phyloP scores from a whole-genome alignment of 2,888 invertebrate species.

The Cabera pusaria region DNA sequence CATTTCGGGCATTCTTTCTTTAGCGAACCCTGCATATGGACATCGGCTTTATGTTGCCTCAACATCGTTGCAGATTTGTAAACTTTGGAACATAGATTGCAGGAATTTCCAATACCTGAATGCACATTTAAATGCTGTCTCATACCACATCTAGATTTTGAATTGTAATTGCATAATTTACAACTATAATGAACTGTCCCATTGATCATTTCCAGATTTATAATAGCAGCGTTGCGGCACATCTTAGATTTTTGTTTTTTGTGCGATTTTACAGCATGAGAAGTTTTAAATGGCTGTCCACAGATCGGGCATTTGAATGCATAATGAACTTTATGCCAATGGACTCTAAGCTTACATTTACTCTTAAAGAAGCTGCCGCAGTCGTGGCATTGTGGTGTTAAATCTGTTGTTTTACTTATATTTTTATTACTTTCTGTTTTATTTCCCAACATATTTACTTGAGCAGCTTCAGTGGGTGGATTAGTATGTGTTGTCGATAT shows the following conservation, averaged over 20 bases:
- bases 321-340: conserved; percentile 48
- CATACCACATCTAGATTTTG: conserved; percentile 27
- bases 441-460: no score
- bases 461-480: no score
- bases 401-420: conserved; percentile 32
- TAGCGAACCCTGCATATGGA: conserved; percentile 22
- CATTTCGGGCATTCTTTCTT: conserved; percentile 6
- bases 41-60: conserved; percentile 44
- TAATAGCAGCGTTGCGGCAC: conserved; percentile 14
- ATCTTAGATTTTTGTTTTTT: conserved; percentile 16
- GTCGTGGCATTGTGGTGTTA: conserved; percentile 51
- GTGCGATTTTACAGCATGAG: conserved; percentile 33
- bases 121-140: conserved; percentile 52
- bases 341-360: conserved; percentile 52
- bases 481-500: no score
- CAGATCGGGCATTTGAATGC: conserved; percentile 41
- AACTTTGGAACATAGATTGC: conserved; percentile 49
- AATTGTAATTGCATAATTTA: conserved; percentile 55
- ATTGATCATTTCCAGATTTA: conserved; percentile 27
- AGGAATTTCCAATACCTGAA: conserved; percentile 51
- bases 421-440: no score
- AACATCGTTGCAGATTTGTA: conserved; percentile 58
- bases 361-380: conserved; percentile 49
- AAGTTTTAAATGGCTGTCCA: conserved; percentile 37
- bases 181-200: conserved; percentile 25